Evolutionary conservation across 2,888 invertebrate genomes (phyloP).

Genomic region (Lochmaea capreae): DNA sequence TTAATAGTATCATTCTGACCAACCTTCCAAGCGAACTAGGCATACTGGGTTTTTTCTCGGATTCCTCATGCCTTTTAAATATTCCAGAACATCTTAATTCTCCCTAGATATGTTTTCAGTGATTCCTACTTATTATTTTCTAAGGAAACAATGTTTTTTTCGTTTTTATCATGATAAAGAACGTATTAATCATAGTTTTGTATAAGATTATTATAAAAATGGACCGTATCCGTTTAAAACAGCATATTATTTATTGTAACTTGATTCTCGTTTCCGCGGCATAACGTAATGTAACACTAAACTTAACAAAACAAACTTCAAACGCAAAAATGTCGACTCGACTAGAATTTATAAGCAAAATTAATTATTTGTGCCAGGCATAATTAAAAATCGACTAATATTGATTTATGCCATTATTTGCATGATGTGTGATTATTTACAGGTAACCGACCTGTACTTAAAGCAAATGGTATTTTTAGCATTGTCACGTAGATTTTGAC

Average conservation of each 20-base stretch:
- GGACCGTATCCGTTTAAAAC: not conserved
- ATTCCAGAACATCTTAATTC: too few relatives aligned
- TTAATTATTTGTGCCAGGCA: not conserved
- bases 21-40: too few relatives aligned
- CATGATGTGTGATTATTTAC: not conserved
- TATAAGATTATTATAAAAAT: not conserved
- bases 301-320: not conserved
- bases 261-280: not conserved
- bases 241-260: not conserved
- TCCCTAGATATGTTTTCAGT: too few relatives aligned
- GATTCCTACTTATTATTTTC: too few relatives aligned
- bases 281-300: slow-evolving; percentile 1
- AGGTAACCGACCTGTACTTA: not conserved
- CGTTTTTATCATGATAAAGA: not conserved
- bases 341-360: slow-evolving; percentile 1
- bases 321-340: not conserved
- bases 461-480: not conserved
- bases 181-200: not conserved
- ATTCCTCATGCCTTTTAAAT: too few relatives aligned
- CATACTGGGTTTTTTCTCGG: too few relatives aligned
- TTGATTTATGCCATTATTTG: not conserved
- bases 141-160: not conserved
- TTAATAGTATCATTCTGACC: too few relatives aligned
- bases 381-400: not conserved
- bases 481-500: slow-evolving; percentile 1